Conservation (phyloP, 1,140 invertebrate genomes). For the Ceratina japonica region DNA sequence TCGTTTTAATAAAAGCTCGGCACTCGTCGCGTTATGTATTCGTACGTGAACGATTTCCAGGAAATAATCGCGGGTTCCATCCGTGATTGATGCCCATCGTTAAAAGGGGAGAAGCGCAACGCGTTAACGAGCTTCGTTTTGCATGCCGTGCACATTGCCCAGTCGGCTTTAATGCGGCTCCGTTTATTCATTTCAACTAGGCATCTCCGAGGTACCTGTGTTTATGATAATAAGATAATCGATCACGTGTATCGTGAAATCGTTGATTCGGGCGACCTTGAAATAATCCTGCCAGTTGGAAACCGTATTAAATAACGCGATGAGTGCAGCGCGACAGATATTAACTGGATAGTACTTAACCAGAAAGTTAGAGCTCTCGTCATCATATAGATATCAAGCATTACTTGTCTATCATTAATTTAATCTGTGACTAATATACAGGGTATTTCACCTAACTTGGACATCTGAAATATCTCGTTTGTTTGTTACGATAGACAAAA, state of each 20-base stretch:
- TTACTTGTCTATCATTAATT: too few species aligned
- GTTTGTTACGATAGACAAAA: too few species aligned
- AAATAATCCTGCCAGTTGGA: background rate
- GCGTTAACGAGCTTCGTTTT: slow-evolving; percentile 43
- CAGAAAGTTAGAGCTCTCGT: too few species aligned
- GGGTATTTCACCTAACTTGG: too few species aligned
- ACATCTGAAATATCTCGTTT: too few species aligned
- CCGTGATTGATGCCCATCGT: slow-evolving; percentile 47
- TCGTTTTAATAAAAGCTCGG: slow-evolving; percentile 38
- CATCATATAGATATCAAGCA: too few species aligned
- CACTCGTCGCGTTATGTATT: slow-evolving; percentile 30
- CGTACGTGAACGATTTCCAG: slow-evolving; percentile 34
- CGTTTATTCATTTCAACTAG: slow-evolving; percentile 34
- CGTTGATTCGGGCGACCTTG: slow-evolving; percentile 1
- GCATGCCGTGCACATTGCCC: slow-evolving; percentile 7
- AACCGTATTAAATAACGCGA: background rate
- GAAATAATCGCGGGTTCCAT: slow-evolving; percentile 46
- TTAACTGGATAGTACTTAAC: too few species aligned
- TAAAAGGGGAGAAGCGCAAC: slow-evolving; percentile 29
- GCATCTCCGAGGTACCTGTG: slow-evolving; percentile 8
- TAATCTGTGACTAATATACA: too few species aligned
- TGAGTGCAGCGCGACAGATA: background rate
- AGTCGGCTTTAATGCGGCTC: slow-evolving; percentile 24
- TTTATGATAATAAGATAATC: slow-evolving; percentile 42
- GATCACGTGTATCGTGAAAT: background rate